Evolutionary conservation across 2,888 invertebrate genomes (phyloP), one percentile per base, ranked within the genome.

Genomic region (Creontiades dilutus): DNA sequence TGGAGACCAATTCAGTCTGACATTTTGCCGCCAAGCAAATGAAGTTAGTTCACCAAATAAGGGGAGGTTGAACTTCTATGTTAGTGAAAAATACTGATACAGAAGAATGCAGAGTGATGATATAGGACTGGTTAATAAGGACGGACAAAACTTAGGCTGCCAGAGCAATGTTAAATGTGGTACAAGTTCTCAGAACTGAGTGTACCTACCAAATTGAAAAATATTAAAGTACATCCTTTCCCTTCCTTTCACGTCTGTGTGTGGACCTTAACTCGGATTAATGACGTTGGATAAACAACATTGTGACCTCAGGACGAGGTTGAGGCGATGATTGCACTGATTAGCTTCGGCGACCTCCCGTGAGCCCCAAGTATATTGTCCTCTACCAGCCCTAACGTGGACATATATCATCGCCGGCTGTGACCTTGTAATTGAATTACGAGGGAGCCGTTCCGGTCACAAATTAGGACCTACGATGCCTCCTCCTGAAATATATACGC

Each of bases 371-470:
- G 61, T 19, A 19, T 28, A 76, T 28, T 76, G 28, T 76, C 76
- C 76, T 76, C 13, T 5, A 28, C 75, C n/a, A 27, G 28, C 12
- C 75, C 76, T 13, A 27, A 27, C 76, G 28, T 28, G 76, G 76
- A 76, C 5, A 75, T 75, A 28, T 37, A 76, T 76, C 76, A 76
- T n/a, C 13, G 27, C 28, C 76, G 5, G 37, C 76, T 0, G 9
- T 28, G 28, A 76, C 37, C 76, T 76, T 46, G 76, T 46, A 76
- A 76, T 46, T 37, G 76, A 76, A 76, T 76, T 76, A 76, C 76
- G 76, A 28, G 37, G 16, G 76, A 37, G 12, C 76, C 76, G 12
- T 37, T 76, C 76, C 76, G 76, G 37, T 76, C 76, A n/a, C 76
- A 28, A 76, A 76, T 27, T 76, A 28, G 76, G 28, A 28, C n/a